Conservation (phyloP, 2,113 vertebrate species). For the Sclerurus mexicanus region DNA sequence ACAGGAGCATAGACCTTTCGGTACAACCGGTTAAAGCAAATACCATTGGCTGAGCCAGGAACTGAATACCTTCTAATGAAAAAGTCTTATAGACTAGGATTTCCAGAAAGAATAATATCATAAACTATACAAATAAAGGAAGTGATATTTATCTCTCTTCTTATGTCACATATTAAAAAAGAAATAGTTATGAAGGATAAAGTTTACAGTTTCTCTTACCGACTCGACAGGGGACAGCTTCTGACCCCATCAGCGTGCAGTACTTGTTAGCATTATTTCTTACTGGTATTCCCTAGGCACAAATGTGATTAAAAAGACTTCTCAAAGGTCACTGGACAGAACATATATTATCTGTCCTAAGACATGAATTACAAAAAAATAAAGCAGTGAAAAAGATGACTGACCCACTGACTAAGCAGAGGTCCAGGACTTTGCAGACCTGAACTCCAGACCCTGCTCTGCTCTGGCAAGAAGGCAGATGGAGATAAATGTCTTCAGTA, state of each 20-base stretch:
- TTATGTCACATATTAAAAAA: slow-evolving; percentile 47
- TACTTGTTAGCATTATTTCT: slow-evolving; percentile 19
- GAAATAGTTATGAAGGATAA: slow-evolving; percentile 46
- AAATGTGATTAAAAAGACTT: slow-evolving; percentile 46
- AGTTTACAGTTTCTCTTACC: slow-evolving; percentile 19
- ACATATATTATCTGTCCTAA: not conserved
- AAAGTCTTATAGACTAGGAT: not conserved
- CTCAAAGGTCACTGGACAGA: slow-evolving; percentile 39
- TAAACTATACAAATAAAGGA: slow-evolving; percentile 35
- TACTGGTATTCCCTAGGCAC: slow-evolving; percentile 5
- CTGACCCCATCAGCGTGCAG: not conserved
- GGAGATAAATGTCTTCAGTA: slow-evolving; percentile 7
- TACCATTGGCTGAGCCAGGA: not conserved
- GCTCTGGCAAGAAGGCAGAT: not conserved
- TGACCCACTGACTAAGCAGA: not conserved
- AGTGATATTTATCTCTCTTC: slow-evolving; percentile 53
- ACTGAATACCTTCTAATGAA: not conserved
- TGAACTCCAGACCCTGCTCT: not conserved
- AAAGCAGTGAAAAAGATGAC: not conserved
- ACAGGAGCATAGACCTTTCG: not conserved
- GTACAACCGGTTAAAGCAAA: not conserved
- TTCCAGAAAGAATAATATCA: slow-evolving; percentile 28
- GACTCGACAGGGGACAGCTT: not conserved
- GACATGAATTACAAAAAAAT: slow-evolving; percentile 21
- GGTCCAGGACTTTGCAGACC: not conserved